Conservation (phyloP, 2,888 invertebrate genomes). For the Drosophila diplacantha region DNA sequence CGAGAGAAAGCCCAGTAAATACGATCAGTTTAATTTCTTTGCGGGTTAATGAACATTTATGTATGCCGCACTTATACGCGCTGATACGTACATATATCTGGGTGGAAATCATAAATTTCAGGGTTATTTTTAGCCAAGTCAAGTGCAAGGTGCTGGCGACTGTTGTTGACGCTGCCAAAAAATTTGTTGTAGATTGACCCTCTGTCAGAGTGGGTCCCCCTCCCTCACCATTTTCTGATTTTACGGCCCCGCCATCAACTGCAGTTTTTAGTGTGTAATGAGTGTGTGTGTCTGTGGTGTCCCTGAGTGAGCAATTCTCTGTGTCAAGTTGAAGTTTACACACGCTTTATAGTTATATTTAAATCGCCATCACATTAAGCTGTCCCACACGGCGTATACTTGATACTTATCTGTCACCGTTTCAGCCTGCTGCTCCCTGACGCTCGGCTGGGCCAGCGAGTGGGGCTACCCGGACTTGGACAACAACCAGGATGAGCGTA, state of each 20-base stretch:
- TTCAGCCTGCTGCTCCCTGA: constrained; percentile 55
- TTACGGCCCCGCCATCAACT: constrained; percentile 26
- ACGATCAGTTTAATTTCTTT: constrained; percentile 6
- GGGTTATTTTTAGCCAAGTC: constrained; percentile 63
- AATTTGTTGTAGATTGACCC: constrained; percentile 38
- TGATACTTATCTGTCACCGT: constrained; percentile 23
- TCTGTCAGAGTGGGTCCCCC: constrained; percentile 8
- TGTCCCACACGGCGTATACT: constrained; percentile 36
- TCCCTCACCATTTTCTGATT: constrained; percentile 3
- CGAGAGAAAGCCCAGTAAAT: constrained; percentile 13
- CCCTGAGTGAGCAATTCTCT: constrained; percentile 28
- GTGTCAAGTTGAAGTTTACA: constrained; percentile 57
- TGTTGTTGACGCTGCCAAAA: constrained; percentile 55
- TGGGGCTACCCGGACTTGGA: constrained; percentile 76
- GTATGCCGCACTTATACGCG: constrained; percentile 9
- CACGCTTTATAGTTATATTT: constrained; percentile 15
- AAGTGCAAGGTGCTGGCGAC: constrained; percentile 63
- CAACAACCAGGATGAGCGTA: constrained; percentile 70
- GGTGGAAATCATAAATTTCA: constrained; percentile 57
- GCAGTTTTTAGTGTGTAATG: constrained; percentile 25
- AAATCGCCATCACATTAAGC: constrained; percentile 20
- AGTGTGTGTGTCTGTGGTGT: constrained; percentile 4
- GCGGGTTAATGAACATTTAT: constrained; percentile 32
- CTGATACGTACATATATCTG: constrained; percentile 4
- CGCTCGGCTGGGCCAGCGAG: constrained; percentile 49